These are phyloP conservation scores for Ciconia maguari DNA, from an alignment of 2,113 vertebrate species.

Conservation along the genomic window DNA sequence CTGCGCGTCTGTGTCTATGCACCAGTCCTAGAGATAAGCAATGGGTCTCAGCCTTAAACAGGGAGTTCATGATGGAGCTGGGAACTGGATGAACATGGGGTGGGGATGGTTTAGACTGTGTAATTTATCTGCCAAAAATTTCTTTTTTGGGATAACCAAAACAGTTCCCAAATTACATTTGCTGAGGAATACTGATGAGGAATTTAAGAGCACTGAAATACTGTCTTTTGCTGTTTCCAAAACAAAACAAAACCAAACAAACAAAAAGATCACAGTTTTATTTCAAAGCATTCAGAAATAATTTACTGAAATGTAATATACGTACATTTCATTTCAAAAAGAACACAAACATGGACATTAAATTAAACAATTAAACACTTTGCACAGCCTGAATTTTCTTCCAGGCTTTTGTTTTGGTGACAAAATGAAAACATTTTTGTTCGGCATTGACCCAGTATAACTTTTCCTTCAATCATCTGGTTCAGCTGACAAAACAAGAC, in stretches of 20 bases:
- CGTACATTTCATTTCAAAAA: background rate
- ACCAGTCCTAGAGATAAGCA: background rate
- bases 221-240: background rate
- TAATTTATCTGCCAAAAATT: background rate
- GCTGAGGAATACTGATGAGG: background rate
- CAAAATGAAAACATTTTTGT: conserved; percentile 31
- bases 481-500: background rate
- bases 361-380: conserved; percentile 25
- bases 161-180: background rate
- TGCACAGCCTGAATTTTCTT: background rate
- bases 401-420: conserved; percentile 35
- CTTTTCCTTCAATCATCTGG: conserved; percentile 1
- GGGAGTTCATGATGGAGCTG: background rate
- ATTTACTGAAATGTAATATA: conserved; percentile 17
- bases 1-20: background rate
- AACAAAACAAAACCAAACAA: background rate
- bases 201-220: background rate
- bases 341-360: background rate
- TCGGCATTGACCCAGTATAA: conserved; percentile 2
- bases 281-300: conserved; percentile 9
- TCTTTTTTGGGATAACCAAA: background rate
- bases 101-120: background rate
- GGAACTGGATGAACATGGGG: background rate
- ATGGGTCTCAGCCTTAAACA: background rate
- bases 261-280: background rate